A percentile compares a stretch with the other conserved stretches of the same genome.
Evolutionary conservation across 2,888 invertebrate genomes (phyloP).

Genomic region (Autographa gamma): DNA sequence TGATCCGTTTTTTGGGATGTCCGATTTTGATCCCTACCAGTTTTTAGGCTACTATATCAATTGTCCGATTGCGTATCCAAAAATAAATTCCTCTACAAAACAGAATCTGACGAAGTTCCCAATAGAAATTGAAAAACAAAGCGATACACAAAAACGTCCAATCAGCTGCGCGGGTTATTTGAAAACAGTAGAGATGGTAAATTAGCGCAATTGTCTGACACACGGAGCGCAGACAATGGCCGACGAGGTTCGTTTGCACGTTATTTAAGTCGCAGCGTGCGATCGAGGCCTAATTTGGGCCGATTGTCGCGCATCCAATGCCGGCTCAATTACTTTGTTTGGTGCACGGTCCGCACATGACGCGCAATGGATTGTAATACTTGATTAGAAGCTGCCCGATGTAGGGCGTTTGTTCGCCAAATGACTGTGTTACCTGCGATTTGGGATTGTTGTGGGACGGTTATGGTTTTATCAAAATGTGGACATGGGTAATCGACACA

Average conservation of each 20-base stretch:
- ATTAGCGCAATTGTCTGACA: constrained; percentile 40
- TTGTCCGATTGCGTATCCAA: neutral
- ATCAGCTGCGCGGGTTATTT: constrained; percentile 33
- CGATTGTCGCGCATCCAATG: constrained; percentile 39
- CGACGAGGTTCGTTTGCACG: constrained; percentile 36
- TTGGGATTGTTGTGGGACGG: constrained; percentile 7
- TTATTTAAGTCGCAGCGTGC: constrained; percentile 49
- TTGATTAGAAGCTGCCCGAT: constrained; percentile 40
- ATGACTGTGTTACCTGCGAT: constrained; percentile 28
- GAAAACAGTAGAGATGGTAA: constrained; percentile 34
- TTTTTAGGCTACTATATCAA: neutral
- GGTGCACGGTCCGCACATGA: constrained; percentile 29
- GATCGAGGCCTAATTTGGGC: constrained; percentile 45
- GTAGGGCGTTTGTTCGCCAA: constrained; percentile 30
- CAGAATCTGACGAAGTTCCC: neutral
- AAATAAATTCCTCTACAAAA: neutral
- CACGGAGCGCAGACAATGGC: constrained; percentile 38
- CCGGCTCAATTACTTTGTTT: constrained; percentile 47
- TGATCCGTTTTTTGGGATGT: too few relatives aligned
- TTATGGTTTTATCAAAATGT: constrained; percentile 13
- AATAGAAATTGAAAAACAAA: constrained; percentile 26
- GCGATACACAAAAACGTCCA: constrained; percentile 27
- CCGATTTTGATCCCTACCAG: neutral
- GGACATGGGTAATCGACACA: neutral
- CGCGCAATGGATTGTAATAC: constrained; percentile 42